Evolutionary conservation across 2,888 invertebrate species (phyloP), one percentile per base, ranked within the genome.

Genomic region (Drosophila yooni): DNA sequence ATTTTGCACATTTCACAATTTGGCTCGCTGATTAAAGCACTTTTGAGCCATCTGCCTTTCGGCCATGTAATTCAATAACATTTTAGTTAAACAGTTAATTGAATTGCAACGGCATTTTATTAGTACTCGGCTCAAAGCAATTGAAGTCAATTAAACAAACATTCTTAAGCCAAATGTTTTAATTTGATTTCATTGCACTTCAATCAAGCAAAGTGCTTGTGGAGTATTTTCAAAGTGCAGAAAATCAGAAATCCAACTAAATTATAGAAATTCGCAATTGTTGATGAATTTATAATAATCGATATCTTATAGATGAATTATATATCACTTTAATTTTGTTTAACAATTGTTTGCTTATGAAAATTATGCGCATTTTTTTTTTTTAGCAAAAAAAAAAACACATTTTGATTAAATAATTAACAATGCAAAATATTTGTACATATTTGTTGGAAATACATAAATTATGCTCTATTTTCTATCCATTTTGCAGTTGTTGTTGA

Each of bases 401-500:
- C 11, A n/a, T 7, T 31, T 56, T 29, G 1, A 33, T 43, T 53
- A 51, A 15, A 33, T 33, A 21, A 43, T 8, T 21, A 58, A 63
- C 58, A 60, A 27, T 58, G 58, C 34, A 64, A 72, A 52, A 65
- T 61, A 48, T n/a, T 43, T 36, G 52, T 52, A 59, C 40, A 52
- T 46, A 54, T 33, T 53, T 54, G 27, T 21, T 25, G 15, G 25
- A 46, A 36, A 66, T 36, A 36, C 3, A 29, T 40, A 29, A 57
- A 54, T 67, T 3, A 27, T 63, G 10, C 8, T 25, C 6, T 25
- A n/a, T 68, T 43, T 66, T 56, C 33, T 52, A 57, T 40, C 48
- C 2, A 89, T 93, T 94, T 95, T 96, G 72, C 95, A 97, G 93
- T 80, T 79, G 95, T 96, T 85, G 95, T 95, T 79, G 96, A 96